Percentiles rank a stretch among this genome's conserved stretches.
These are phyloP conservation scores for Drosophila equinoxialis DNA, from an alignment of 1,140 invertebrate genomes.

Conservation along the genomic window DNA sequence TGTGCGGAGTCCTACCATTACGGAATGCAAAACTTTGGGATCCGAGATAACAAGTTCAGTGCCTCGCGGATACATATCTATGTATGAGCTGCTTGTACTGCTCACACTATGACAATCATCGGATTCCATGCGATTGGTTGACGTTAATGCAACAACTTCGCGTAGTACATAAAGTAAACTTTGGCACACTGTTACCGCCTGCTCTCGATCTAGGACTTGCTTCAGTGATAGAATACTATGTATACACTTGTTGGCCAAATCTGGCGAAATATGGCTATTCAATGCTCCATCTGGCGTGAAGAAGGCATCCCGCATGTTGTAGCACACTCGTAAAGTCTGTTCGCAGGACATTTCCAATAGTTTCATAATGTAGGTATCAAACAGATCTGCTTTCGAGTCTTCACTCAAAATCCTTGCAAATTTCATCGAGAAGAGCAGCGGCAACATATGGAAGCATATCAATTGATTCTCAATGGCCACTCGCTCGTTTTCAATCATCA, in stretches of 20 bases:
- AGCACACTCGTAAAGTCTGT: conserved; percentile 86
- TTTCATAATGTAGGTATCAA: conserved; percentile 87
- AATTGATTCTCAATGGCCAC: conserved; percentile 85
- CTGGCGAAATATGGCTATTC: conserved; percentile 83
- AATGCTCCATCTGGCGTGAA: conserved; percentile 50
- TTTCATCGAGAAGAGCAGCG: conserved; percentile 84
- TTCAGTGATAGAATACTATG: conserved; percentile 85
- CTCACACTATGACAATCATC: conserved; percentile 79
- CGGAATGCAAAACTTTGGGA: conserved; percentile 84
- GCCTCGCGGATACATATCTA: conserved; percentile 57
- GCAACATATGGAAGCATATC: conserved; percentile 86
- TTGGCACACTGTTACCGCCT: conserved; percentile 89
- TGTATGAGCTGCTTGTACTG: conserved; percentile 71
- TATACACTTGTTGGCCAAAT: conserved; percentile 86
- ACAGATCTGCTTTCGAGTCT: conserved; percentile 83
- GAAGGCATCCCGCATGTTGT: conserved; percentile 84
- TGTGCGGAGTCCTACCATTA: conserved; percentile 86
- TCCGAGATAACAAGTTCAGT: conserved; percentile 59
- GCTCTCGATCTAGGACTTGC: conserved; percentile 85
- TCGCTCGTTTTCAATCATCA: conserved; percentile 76
- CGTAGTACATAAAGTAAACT: conserved; percentile 87
- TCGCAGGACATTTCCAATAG: conserved; percentile 86
- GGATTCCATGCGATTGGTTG: conserved; percentile 27
- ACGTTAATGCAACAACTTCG: conserved; percentile 83
- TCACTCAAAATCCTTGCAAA: conserved; percentile 61